Evolutionary conservation across 1,140 invertebrate genomes (phyloP), one percentile per base, ranked within the genome.

Genomic region (Macrocentrus cingulum): DNA sequence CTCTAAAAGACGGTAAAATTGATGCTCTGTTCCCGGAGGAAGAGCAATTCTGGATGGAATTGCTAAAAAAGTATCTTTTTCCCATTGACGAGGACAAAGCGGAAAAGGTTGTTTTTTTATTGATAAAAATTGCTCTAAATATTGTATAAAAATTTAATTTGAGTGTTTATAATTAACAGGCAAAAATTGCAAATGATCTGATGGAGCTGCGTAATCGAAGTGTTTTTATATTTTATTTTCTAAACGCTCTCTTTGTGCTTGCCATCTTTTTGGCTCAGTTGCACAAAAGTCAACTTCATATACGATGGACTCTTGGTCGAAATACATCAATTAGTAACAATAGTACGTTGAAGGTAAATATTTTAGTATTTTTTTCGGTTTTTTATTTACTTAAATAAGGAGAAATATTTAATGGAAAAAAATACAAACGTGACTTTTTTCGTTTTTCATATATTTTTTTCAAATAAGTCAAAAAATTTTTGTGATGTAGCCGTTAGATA

Each of bases 231-330:
- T 94, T 93, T 72, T 87, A 91, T 45, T 92, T 93, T 86, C 76
- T 93, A 1, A 95, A 95, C 72, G 84, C 87, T 5, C 78, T 94
- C 1, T 95, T 92, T 74, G 88, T 94, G 18, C 76, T 93, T 15
- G 84, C 91, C 39, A 84, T 92, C 0, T 88, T 93, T 60, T 77
- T 93, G 36, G n/a, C n/a, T 42, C 20, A 16, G n/a, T 18, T 18
- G 20, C 41, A 16, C 7, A n/a, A 32, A 29, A 29, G 16, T 8
- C 11, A 49, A n/a, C 9, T 15, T 29, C 34, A 23, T 22, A 25
- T 13, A 23, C 46, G 20, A 49, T 23, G 46, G 34, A 23, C 29
- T 32, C n/a, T 32, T 13, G 15, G 25, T n/a, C 20, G 19, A 22
- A 45, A 39, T 16, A 23, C 39, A 46, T 45, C 53, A 15, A 59